Base-by-base conservation (phyloP, 2,797 vertebrate genomes). In the Channa striata region DNA sequence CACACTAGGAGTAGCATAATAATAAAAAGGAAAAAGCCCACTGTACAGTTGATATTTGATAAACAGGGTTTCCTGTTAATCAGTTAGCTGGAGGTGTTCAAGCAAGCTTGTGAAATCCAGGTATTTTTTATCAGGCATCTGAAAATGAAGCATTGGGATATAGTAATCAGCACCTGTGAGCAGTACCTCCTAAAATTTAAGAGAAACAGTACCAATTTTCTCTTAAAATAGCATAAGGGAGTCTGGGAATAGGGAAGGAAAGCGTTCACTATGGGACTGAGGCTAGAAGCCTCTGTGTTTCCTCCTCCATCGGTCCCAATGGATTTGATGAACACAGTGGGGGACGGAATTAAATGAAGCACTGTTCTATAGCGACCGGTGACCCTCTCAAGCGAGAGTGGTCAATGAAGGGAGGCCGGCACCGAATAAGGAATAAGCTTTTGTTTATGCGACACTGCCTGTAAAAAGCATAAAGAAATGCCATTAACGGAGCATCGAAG, bases 381-480 rank as follows among this genome's bases (percentile, higher is more conserved):
- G 69, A 80, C 73, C 56, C 64, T 74, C 62, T 76, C 57, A 56
- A 49, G 40, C 56, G n/a, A 61, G n/a, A 82, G 48, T 78, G 68
- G 53, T 46, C 30, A 48, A 51, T 8, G 33, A 34, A 68, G 51
- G 21, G 14, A 49, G 34, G 43, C 33, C 36, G 52, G 34, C 50
- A 68, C 44, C 36, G 73, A 58, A 30, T 9, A 21, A 76, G 40
- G 47, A 21, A 77, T 71, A 74, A 68, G 19, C 21, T 67, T 61
- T 21, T 25, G 14, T 40, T 37, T 77, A 30, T 75, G 37, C 77
- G 52, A 52, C 49, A 49, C 43, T 74, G 62, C 59, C n/a, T 11
- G 44, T 46, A 40, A 74, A n/a, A 69, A 21, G 42, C 51, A 67
- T 49, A 19, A 25, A 51, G 5, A 4, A 51, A 44, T 50, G 37